These are phyloP conservation scores for Beaufortia kweichowensis DNA, from an alignment of 2,113 vertebrate species.

Conservation along the genomic window DNA sequence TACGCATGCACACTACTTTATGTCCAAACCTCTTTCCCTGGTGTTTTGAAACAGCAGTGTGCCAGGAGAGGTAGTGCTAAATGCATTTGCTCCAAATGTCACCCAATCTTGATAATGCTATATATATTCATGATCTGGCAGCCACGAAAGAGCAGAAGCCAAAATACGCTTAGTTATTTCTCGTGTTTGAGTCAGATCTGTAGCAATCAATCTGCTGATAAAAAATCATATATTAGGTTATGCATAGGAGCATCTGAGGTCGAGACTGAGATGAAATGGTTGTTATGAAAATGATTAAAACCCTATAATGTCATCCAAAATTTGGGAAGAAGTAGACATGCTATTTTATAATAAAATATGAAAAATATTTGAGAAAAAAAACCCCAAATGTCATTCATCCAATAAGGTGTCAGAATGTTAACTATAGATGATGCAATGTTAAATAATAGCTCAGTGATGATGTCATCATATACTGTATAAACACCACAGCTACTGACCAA, in stretches of 20 bases:
- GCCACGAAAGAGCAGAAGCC: conserved; percentile 67
- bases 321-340: not conserved
- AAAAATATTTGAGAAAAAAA: too few relatives aligned
- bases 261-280: conserved; percentile 19
- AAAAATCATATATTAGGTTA: conserved; percentile 32
- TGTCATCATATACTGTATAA: too few relatives aligned
- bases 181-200: conserved; percentile 70
- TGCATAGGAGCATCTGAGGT: conserved; percentile 9
- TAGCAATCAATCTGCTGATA: conserved; percentile 51
- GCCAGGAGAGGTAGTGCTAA: conserved; percentile 68
- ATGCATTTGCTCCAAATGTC: conserved; percentile 76
- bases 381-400: too few relatives aligned
- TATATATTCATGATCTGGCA: conserved; percentile 78
- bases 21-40: conserved; percentile 55
- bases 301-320: not conserved
- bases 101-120: conserved; percentile 78
- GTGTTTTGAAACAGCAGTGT: conserved; percentile 69
- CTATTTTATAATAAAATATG: too few relatives aligned
- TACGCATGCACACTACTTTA: conserved; percentile 62
- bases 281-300: conserved; percentile 37
- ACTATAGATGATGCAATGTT: too few relatives aligned
- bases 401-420: too few relatives aligned
- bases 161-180: conserved; percentile 71
- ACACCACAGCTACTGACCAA: too few relatives aligned
- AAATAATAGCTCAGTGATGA: too few relatives aligned